A percentile compares a stretch with the other conserved stretches of the same genome.
Conservation (phyloP, 1,140 invertebrate genomes). For the Caenorhabditis inopinata region DNA sequence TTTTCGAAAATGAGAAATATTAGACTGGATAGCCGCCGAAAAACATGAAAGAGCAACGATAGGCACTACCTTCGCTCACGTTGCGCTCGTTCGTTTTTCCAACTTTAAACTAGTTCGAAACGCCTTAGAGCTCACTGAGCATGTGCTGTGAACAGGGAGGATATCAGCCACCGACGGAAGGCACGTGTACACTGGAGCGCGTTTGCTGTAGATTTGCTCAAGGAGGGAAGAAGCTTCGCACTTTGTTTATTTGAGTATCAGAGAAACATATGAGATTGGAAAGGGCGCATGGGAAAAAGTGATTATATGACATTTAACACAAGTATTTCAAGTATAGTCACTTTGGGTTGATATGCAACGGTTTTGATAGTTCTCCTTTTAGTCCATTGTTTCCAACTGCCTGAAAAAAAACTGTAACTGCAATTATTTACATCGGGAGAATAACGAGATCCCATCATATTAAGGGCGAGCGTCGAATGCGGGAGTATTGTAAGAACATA, state of each 20-base stretch:
- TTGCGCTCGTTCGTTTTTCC: not conserved
- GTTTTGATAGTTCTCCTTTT: not conserved
- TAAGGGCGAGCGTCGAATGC: too few relatives aligned
- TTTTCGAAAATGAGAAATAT: not conserved
- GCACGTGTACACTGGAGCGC: not conserved
- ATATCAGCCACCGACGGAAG: not conserved
- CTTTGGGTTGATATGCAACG: not conserved
- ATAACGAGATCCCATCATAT: too few relatives aligned
- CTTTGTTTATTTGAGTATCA: conserved; percentile 9
- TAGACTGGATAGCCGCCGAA: too few relatives aligned
- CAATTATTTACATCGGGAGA: too few relatives aligned
- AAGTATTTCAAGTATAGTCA: too few relatives aligned
- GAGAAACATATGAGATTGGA: not conserved
- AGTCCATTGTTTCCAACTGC: not conserved
- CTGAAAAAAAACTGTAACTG: not conserved
- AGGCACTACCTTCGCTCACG: too few relatives aligned
- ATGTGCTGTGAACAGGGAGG: not conserved
- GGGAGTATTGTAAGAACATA: too few relatives aligned
- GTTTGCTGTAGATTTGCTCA: not conserved
- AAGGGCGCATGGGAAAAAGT: too few relatives aligned
- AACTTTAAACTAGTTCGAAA: conserved; percentile 29
- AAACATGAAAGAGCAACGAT: too few relatives aligned
- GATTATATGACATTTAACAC: too few relatives aligned
- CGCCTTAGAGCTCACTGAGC: not conserved
- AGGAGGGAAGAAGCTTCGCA: not conserved